phyloP scores from a whole-genome alignment of 2,888 invertebrate genomes.

The Aleiodes alternator region DNA sequence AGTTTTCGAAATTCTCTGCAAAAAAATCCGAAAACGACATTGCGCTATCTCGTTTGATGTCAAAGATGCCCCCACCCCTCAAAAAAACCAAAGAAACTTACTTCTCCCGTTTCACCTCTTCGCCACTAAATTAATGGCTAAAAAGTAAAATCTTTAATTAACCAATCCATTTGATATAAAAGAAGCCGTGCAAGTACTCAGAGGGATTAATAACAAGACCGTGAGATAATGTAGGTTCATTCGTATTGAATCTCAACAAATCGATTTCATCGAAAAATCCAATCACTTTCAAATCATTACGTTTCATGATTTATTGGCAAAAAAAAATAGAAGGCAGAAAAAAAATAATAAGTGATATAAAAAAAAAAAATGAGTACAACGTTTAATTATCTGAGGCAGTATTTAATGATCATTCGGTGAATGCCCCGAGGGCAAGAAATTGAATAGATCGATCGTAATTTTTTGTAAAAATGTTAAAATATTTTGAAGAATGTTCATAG shows the following conservation, averaged over 20 bases:
- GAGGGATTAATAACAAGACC: not conserved
- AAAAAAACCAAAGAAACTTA: too few species aligned
- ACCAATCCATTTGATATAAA: constrained; percentile 1
- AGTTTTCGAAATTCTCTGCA: too few species aligned
- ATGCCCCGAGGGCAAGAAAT: too few species aligned
- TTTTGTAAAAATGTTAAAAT: not conserved
- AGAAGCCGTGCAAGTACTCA: not conserved
- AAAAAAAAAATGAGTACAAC: not conserved
- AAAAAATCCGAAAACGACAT: too few species aligned
- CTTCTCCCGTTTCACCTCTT: too few species aligned
- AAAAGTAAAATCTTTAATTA: constrained; percentile 16
- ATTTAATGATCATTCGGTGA: not conserved
- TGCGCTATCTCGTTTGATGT: too few species aligned
- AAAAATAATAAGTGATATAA: not conserved
- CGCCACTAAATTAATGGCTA: not conserved
- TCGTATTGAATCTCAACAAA: constrained; percentile 23
- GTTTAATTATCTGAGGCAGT: not conserved
- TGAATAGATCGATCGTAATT: too few species aligned
- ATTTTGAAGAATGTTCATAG: not conserved
- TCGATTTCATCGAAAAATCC: constrained; percentile 36
- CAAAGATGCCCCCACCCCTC: too few species aligned
- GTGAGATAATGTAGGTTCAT: not conserved
- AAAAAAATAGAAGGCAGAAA: not conserved
- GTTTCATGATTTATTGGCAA: not conserved
- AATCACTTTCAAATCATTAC: not conserved